Evolutionary conservation across 1,140 invertebrate species (phyloP).

Genomic region (Magallana ariakensis): DNA sequence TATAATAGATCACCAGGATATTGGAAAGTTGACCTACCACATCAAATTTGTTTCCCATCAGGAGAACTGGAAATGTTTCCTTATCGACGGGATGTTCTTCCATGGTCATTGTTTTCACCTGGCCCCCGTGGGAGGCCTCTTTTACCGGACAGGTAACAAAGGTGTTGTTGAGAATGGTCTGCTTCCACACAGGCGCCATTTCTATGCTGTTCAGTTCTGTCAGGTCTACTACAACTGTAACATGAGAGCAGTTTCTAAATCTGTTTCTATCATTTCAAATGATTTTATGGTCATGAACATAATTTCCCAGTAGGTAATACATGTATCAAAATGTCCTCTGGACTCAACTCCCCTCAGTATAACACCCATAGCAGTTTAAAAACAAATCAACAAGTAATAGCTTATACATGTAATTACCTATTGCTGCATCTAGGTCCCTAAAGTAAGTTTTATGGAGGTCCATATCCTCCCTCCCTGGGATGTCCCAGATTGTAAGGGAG

Average conservation of each 20-base stretch:
- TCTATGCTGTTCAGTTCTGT: conserved; percentile 68
- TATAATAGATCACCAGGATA: no score
- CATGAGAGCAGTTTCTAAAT: background rate
- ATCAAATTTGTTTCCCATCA: conserved; percentile 76
- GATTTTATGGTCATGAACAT: no score
- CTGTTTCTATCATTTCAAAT: no score
- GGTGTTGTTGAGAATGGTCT: conserved; percentile 70
- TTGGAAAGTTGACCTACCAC: conserved; percentile 62
- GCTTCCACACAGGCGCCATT: conserved; percentile 74
- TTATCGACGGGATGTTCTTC: conserved; percentile 59
- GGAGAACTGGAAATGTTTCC: conserved; percentile 70
- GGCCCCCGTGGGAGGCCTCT: conserved; percentile 55
- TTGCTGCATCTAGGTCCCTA: conserved; percentile 74
- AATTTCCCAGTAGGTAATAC: no score
- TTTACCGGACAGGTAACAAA: conserved; percentile 57
- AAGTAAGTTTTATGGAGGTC: conserved; percentile 73
- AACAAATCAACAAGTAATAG: no score
- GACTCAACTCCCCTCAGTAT: no score
- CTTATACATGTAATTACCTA: conserved; percentile 62
- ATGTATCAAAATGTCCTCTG: no score
- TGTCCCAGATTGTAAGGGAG: conserved; percentile 74
- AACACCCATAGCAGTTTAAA: no score
- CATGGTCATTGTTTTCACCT: conserved; percentile 52
- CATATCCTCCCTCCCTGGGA: conserved; percentile 74
- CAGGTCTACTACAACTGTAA: conserved; percentile 74